Evolutionary conservation across 2,797 vertebrate genomes (phyloP).

Genomic region (Pangasius krempfi): DNA sequence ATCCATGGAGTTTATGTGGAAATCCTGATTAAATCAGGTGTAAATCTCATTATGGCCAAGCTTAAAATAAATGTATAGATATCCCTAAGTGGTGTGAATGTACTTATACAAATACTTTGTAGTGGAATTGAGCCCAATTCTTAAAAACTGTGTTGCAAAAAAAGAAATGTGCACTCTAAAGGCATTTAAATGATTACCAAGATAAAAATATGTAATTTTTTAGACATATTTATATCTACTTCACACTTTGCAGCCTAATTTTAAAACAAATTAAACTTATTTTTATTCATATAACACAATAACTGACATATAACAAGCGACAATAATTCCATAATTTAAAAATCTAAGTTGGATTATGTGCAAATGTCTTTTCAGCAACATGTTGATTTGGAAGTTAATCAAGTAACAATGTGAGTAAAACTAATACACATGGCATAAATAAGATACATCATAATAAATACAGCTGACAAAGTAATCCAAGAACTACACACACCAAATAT

Average conservation of each 20-base stretch:
- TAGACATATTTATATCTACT: not conserved
- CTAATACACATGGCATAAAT: not conserved
- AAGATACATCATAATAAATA: not conserved
- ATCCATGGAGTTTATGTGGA: not conserved
- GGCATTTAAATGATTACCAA: not conserved
- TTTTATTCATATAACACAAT: not conserved
- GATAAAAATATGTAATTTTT: not conserved
- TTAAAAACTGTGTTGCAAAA: not conserved
- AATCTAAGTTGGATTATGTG: too few relatives aligned
- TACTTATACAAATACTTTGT: not conserved
- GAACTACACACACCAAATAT: not conserved
- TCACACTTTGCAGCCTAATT: not conserved
- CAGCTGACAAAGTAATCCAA: not conserved
- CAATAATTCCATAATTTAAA: not conserved
- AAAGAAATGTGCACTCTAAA: not conserved
- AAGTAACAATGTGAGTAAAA: not conserved
- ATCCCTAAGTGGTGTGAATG: not conserved
- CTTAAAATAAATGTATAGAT: not conserved
- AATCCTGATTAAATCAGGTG: not conserved
- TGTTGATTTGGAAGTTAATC: not conserved
- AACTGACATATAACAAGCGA: not conserved
- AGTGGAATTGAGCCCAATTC: not conserved
- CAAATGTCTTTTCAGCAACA: not conserved
- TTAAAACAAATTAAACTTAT: not conserved
- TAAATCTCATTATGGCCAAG: not conserved